phyloP scores from a whole-genome alignment of 2,113 vertebrate genomes.

The Eulacestoma nigropectus region DNA sequence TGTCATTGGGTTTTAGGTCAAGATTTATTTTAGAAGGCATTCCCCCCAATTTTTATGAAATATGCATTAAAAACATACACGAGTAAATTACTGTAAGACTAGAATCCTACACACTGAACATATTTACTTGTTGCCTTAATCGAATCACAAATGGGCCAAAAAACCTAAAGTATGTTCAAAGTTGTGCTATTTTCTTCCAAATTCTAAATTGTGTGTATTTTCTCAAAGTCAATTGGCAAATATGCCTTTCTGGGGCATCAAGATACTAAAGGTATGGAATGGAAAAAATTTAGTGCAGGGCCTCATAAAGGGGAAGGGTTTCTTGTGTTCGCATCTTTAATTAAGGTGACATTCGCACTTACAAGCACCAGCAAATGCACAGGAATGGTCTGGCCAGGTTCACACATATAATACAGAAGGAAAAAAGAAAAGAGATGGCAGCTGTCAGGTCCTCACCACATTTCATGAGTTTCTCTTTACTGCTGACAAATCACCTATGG shows the following conservation, averaged over 20 bases:
- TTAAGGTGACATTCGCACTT: neutral
- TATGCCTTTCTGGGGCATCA: neutral
- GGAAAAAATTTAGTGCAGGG: neutral
- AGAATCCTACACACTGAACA: neutral
- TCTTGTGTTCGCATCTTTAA: neutral
- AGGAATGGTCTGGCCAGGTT: neutral
- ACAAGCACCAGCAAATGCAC: neutral
- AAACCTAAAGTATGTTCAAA: neutral
- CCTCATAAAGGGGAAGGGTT: accelerated
- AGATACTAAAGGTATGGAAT: neutral
- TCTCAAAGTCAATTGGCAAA: neutral
- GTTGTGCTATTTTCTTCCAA: neutral
- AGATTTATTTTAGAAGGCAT: neutral
- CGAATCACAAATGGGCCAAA: neutral
- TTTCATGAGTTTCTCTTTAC: neutral
- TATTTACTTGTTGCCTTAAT: neutral
- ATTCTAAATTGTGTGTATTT: neutral
- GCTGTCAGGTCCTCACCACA: neutral
- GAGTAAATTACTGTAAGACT: neutral
- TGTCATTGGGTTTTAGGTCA: neutral
- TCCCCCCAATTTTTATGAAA: neutral
- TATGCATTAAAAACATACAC: neutral
- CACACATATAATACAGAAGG: neutral
- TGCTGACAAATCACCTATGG: neutral
- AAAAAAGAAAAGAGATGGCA: neutral